Conservation (phyloP, 2,113 vertebrate genomes). For the Semnornis frantzii region DNA sequence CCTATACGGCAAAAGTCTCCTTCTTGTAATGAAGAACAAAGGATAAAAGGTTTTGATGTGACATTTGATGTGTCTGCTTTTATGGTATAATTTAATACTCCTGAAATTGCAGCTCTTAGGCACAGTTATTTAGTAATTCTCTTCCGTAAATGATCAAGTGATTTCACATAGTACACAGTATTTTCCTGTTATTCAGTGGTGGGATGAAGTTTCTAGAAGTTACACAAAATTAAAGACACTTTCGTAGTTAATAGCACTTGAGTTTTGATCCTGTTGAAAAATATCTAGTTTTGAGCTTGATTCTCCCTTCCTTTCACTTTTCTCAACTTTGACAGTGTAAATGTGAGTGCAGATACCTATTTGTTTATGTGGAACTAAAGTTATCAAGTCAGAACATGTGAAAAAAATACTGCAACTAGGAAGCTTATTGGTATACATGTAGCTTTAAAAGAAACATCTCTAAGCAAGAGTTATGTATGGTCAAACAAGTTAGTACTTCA, state of each 20-base stretch:
- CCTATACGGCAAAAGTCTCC: not conserved
- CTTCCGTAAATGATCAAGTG: not conserved
- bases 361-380: not conserved
- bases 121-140: not conserved
- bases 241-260: not conserved
- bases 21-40: not conserved
- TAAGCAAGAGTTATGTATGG: no score
- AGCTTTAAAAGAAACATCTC: no score
- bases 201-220: not conserved
- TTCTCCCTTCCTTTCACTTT: not conserved
- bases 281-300: not conserved
- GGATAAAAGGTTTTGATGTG: not conserved
- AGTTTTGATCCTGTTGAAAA: not conserved
- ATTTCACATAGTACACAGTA: not conserved
- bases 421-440: no score
- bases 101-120: not conserved
- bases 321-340: not conserved
- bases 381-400: not conserved
- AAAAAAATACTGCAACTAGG: not conserved
- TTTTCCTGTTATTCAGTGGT: not conserved
- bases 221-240: not conserved
- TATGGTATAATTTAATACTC: not conserved
- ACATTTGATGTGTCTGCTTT: not conserved
- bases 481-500: no score
- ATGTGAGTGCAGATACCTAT: not conserved